These are phyloP conservation scores for Oryzias curvinotus DNA, from an alignment of 2,113 vertebrate genomes.

Conservation along the genomic window DNA sequence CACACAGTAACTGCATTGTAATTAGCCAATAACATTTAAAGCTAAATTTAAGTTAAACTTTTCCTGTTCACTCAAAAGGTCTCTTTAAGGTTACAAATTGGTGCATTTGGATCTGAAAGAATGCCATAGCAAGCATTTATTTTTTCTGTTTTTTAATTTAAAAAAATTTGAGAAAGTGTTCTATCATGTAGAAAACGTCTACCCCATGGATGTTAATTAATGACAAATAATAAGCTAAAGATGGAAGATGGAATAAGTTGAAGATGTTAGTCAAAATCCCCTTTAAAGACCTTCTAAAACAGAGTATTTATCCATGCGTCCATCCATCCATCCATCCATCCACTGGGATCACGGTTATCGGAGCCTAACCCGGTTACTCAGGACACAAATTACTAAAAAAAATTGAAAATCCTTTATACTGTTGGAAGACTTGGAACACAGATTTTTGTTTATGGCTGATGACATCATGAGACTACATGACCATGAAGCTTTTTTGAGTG, in stretches of 20 bases:
- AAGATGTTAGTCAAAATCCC: too few species aligned
- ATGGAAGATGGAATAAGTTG: too few species aligned
- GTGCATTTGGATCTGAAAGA: slow-evolving; percentile 47
- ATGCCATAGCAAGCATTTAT: slow-evolving; percentile 21
- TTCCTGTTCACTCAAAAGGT: slow-evolving; percentile 51
- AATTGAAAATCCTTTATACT: background rate
- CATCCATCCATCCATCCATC: too few species aligned
- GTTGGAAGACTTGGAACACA: slow-evolving; percentile 47
- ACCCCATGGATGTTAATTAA: slow-evolving; percentile 64
- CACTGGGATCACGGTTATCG: too few species aligned
- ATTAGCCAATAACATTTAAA: background rate
- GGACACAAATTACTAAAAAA: background rate
- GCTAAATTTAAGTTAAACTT: slow-evolving; percentile 4
- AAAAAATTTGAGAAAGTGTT: slow-evolving; percentile 68
- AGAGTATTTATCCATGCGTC: too few species aligned
- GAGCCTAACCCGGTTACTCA: too few species aligned
- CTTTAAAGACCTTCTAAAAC: too few species aligned
- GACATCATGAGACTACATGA: background rate
- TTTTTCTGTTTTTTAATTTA: too few species aligned
- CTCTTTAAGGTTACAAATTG: slow-evolving; percentile 34
- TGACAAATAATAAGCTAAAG: too few species aligned
- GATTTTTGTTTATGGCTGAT: slow-evolving; percentile 34
- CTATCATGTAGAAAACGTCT: slow-evolving; percentile 29
- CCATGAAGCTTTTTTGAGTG: background rate
- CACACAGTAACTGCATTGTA: background rate